A percentile compares a stretch with the other conserved stretches of the same genome.
Evolutionary conservation across 1,140 invertebrate species (phyloP).

Genomic region (Brachionus calyciflorus): DNA sequence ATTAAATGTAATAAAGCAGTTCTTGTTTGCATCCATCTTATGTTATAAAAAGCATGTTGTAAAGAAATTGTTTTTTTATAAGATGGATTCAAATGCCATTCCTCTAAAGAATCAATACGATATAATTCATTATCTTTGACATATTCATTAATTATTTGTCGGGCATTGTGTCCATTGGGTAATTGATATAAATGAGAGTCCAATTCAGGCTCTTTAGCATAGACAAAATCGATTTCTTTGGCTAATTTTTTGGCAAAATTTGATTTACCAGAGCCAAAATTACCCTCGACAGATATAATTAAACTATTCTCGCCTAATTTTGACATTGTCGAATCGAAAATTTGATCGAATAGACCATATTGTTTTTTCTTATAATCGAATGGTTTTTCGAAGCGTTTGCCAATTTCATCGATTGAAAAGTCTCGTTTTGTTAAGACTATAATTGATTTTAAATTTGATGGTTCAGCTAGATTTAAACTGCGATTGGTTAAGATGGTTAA

Average conservation of each 20-base stretch:
- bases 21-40: slow-evolving; percentile 47
- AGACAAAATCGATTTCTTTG: slow-evolving; percentile 34
- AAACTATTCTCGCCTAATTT: slow-evolving; percentile 39
- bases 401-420: slow-evolving; percentile 46
- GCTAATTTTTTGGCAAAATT: slow-evolving; percentile 43
- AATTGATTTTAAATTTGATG: slow-evolving; percentile 7
- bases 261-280: slow-evolving; percentile 44
- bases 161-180: slow-evolving; percentile 15
- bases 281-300: slow-evolving; percentile 39
- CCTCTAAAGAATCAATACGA: slow-evolving; percentile 30
- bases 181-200: slow-evolving; percentile 42
- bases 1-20: slow-evolving; percentile 43
- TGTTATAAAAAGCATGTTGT: slow-evolving; percentile 43
- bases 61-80: slow-evolving; percentile 43
- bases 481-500: not conserved
- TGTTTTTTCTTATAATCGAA: slow-evolving; percentile 46
- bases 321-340: slow-evolving; percentile 29
- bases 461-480: not conserved
- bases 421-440: slow-evolving; percentile 16
- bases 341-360: slow-evolving; percentile 40
- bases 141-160: slow-evolving; percentile 38
- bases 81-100: slow-evolving; percentile 42
- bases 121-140: slow-evolving; percentile 20
- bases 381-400: slow-evolving; percentile 31
- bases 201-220: slow-evolving; percentile 28